phyloP scores from a whole-genome alignment of 2,888 invertebrate species.

The Andrena bicolor region DNA sequence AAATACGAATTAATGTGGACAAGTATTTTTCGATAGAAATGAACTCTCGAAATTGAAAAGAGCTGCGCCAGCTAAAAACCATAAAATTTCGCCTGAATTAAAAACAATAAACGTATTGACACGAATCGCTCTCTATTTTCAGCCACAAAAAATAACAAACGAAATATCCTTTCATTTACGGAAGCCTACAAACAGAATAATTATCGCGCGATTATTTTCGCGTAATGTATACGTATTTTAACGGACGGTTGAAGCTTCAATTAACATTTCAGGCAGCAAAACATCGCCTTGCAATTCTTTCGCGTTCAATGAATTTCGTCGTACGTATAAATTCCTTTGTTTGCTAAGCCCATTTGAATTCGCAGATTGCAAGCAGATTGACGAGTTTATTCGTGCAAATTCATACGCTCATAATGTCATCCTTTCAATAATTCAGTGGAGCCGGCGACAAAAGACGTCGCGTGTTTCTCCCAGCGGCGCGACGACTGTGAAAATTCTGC shows the following conservation, averaged over 20 bases:
- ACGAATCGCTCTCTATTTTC: background rate
- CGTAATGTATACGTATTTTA: background rate
- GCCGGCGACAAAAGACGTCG: constrained; percentile 1
- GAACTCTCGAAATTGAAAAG: no score
- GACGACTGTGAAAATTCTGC: background rate
- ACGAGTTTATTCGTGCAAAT: background rate
- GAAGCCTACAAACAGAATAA: background rate
- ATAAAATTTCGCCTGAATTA: background rate
- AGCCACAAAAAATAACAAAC: background rate
- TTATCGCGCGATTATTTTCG: background rate
- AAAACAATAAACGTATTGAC: background rate
- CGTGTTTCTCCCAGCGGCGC: background rate
- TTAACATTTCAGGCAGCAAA: background rate
- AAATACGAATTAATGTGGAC: no score
- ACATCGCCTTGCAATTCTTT: background rate
- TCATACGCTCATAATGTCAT: background rate
- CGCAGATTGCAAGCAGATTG: no score
- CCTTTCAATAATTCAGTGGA: background rate
- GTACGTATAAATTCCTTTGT: background rate
- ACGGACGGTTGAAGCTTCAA: background rate
- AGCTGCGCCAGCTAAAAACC: no score
- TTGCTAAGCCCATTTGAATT: background rate
- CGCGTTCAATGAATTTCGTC: background rate
- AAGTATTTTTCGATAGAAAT: no score
- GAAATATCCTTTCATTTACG: background rate